Conservation (phyloP, 2,888 invertebrate species). For the Frankliniella intonsa region DNA sequence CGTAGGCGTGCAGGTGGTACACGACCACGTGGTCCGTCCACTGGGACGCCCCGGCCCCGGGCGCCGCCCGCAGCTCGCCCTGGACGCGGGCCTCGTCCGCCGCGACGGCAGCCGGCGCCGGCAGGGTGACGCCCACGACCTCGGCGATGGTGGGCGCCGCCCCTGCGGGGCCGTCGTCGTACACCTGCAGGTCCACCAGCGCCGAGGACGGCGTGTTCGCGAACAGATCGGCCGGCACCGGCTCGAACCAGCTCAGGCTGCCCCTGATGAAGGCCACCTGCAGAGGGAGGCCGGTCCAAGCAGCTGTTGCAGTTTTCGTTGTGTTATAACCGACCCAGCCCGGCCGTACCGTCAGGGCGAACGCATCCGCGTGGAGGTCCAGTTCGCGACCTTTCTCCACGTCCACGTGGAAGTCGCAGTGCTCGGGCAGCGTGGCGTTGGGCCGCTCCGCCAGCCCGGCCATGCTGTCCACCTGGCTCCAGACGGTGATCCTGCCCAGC, state of each 20-base stretch:
- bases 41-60: not conserved
- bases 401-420: conserved; percentile 12
- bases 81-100: not conserved
- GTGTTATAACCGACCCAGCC: too few species aligned
- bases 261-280: conserved; percentile 4
- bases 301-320: too few species aligned
- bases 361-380: not conserved
- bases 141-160: not conserved
- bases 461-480: conserved; percentile 3
- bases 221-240: not conserved
- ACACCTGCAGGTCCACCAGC: not conserved
- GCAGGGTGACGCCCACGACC: not conserved
- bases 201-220: not conserved
- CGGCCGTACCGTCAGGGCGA: not conserved
- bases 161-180: not conserved
- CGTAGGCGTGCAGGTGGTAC: conserved; percentile 3
- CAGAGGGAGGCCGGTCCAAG: not conserved
- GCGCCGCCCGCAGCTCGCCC: not conserved
- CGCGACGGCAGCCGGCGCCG: not conserved
- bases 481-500: not conserved
- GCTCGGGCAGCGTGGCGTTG: not conserved
- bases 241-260: not conserved
- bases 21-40: not conserved
- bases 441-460: not conserved
- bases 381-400: not conserved